These are phyloP conservation scores for Aptenodytes forsteri DNA, from an alignment of 2,113 vertebrate species.

Conservation along the genomic window DNA sequence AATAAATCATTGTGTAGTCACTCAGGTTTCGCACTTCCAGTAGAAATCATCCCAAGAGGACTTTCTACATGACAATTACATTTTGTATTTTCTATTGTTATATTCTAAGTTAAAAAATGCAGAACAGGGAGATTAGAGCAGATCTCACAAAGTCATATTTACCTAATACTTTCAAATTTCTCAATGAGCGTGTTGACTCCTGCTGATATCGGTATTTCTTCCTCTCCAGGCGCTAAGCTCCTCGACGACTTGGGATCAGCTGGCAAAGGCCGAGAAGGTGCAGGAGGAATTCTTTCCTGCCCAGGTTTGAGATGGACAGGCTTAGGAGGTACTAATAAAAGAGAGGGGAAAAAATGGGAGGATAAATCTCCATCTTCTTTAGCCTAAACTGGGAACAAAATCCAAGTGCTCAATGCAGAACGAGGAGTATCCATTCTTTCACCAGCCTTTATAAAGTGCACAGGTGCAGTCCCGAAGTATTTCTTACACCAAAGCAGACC, in stretches of 20 bases:
- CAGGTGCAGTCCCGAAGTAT: background rate
- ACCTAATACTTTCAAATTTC: slow-evolving; percentile 86
- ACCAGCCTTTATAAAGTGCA: background rate
- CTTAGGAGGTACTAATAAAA: slow-evolving; percentile 86
- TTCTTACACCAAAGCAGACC: background rate
- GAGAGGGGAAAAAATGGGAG: background rate
- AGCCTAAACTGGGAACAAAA: background rate
- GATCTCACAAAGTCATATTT: background rate
- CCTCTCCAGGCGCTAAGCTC: slow-evolving; percentile 46
- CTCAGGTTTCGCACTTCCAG: background rate
- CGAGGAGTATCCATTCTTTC: background rate
- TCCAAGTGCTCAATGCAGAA: background rate
- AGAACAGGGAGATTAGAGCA: background rate
- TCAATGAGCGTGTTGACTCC: slow-evolving; percentile 82
- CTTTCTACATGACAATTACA: background rate
- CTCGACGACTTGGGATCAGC: slow-evolving; percentile 74
- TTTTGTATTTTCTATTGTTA: background rate
- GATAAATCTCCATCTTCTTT: slow-evolving; percentile 3
- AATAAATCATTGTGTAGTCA: background rate
- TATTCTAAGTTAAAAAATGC: background rate
- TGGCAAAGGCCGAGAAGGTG: slow-evolving; percentile 79
- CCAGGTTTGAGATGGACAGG: slow-evolving; percentile 81
- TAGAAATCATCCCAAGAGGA: background rate
- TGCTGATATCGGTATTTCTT: slow-evolving; percentile 59
- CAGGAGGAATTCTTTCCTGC: slow-evolving; percentile 83